These are phyloP conservation scores for Drymodes brunneopygia DNA, from an alignment of 2,113 vertebrate species.

Conservation along the genomic window DNA sequence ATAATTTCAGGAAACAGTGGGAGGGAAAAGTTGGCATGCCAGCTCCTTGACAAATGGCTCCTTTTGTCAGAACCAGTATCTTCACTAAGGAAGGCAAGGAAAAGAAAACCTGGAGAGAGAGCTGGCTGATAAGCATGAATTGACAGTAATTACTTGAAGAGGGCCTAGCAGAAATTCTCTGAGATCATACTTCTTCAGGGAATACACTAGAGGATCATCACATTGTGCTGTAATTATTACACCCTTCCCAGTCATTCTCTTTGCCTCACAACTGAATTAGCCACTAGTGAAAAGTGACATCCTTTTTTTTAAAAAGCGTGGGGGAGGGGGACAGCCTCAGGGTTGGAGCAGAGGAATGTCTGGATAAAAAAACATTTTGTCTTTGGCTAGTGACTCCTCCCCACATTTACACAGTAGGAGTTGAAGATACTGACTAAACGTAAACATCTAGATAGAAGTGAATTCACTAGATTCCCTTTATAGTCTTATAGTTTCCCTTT, in stretches of 20 bases:
- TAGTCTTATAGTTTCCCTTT: not conserved
- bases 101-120: slow-evolving; percentile 26
- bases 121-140: slow-evolving; percentile 59
- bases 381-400: not conserved
- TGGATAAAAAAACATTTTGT: not conserved
- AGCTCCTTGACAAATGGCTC: slow-evolving; percentile 53
- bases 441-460: not conserved
- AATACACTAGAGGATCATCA: slow-evolving; percentile 44
- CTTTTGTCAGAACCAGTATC: slow-evolving; percentile 61
- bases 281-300: not conserved
- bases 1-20: slow-evolving; percentile 36
- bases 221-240: slow-evolving; percentile 45
- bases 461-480: not conserved
- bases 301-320: not conserved
- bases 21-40: not conserved
- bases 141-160: slow-evolving; percentile 63
- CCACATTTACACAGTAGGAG: not conserved
- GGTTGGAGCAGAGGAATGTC: not conserved
- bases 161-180: slow-evolving; percentile 46
- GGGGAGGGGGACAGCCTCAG: not conserved
- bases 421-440: not conserved
- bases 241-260: not conserved
- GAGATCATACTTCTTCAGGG: slow-evolving; percentile 44
- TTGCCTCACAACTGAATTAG: slow-evolving; percentile 17
- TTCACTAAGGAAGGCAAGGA: slow-evolving; percentile 7